phyloP scores from a whole-genome alignment of 2,888 invertebrate genomes.

The Tenthredo notha region DNA sequence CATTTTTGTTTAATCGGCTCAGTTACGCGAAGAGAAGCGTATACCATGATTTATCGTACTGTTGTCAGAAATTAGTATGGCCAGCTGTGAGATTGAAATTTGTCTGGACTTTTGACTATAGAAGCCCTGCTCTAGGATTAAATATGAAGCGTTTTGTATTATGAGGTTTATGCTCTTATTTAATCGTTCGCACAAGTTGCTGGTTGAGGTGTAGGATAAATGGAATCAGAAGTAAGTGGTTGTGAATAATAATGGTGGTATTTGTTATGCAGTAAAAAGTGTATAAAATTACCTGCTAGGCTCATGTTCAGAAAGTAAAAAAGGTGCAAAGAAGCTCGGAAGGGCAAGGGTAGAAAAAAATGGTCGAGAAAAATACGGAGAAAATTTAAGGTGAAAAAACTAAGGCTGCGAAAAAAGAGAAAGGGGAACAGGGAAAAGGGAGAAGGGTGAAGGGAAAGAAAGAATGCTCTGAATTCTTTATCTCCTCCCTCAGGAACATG shows the following conservation, averaged over 20 bases:
- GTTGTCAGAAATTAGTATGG: slow-evolving; percentile 17
- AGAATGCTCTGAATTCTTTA: slow-evolving; percentile 43
- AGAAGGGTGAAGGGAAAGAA: background rate
- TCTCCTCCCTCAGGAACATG: slow-evolving; percentile 36
- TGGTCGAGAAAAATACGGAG: background rate
- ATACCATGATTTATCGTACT: background rate
- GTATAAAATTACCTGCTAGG: slow-evolving; percentile 33
- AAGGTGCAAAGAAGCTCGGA: background rate
- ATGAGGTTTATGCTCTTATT: background rate
- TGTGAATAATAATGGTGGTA: slow-evolving; percentile 17
- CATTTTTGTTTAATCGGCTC: slow-evolving; percentile 22
- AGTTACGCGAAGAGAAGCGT: background rate
- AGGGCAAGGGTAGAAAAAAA: background rate
- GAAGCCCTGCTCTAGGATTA: background rate
- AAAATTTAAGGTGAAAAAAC: slow-evolving; percentile 18
- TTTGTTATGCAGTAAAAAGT: slow-evolving; percentile 21
- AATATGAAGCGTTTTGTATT: background rate
- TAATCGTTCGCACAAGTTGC: background rate
- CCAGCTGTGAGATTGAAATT: background rate
- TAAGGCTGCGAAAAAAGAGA: slow-evolving; percentile 11
- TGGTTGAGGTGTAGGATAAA: background rate
- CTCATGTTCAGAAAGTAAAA: background rate
- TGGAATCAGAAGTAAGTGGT: background rate
- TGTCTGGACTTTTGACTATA: background rate
- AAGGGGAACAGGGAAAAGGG: background rate